Evolutionary conservation across 2,888 invertebrate genomes (phyloP), one percentile per base, ranked within the genome.

Genomic region (Leptopilina myrica): DNA sequence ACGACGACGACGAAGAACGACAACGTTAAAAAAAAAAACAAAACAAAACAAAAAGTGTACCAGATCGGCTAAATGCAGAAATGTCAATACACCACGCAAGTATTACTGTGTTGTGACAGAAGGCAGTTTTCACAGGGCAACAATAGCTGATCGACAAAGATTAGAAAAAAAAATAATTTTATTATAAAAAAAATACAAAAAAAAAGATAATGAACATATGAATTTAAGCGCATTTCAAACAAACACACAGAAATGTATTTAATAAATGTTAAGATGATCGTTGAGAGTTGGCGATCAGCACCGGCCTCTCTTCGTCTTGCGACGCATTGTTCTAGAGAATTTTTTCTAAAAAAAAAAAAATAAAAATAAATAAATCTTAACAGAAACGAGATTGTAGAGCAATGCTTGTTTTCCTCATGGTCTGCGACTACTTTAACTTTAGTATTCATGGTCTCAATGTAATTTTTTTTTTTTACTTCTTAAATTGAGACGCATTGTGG

Each of bases 71-170:
- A 87, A 87, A 88, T 89, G 87, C 78, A 87, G 86, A 87, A 84
- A 87, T 84, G 87, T 87, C 86, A 87, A 88, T 87, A 88, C 90
- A 89, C 90, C 89, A 89, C 88, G 89, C 90, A 91, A 91, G 91
- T 91, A 91, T 91, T 91, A 91, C 89, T 91, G 90, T 91, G 91
- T 91, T 91, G 91, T 93, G 93, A 94, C 94, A 94, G 93, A 94
- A 94, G 94, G 94, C 94, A 94, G 93, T 94, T 94, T 94, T 94
- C 94, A 94, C 94, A 93, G 92, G 94, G 94, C 94, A 94, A 94
- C 94, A 94, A 94, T 94, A 93, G 92, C 93, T 93, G 92, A 93
- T 93, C 93, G 93, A 93, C 93, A 93, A 93, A 93, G 92, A 93
- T 92, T 92, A 93, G 92, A 93, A 62, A 2, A 15, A 20, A 62